These are phyloP conservation scores for Cerastis rubricosa DNA, from an alignment of 2,888 invertebrate species.

Conservation along the genomic window DNA sequence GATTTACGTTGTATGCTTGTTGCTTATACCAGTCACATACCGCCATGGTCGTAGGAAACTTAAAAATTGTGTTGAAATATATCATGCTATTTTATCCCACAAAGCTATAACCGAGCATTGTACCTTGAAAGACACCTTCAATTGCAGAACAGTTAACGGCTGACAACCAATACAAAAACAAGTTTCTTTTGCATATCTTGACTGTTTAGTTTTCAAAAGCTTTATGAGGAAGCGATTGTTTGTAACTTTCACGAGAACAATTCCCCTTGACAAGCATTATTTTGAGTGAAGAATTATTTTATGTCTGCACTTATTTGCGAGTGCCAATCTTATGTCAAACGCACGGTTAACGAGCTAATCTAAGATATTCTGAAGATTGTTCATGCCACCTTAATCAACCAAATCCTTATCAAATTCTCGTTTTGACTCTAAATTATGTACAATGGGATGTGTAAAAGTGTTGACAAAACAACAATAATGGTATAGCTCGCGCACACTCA, in stretches of 20 bases:
- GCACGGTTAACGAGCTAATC: not conserved
- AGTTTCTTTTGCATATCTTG: not conserved
- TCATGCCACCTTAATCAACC: not conserved
- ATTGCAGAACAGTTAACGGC: not conserved
- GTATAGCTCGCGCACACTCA: not conserved
- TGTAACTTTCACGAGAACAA: not conserved
- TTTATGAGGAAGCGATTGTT: not conserved
- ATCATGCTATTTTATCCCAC: not conserved
- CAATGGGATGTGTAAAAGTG: not conserved
- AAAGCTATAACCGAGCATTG: not conserved
- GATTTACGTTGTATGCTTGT: not conserved
- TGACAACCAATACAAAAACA: not conserved
- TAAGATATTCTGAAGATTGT: not conserved
- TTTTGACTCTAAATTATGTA: not conserved
- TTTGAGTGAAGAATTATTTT: not conserved
- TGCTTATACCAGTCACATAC: not conserved
- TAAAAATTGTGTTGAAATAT: not conserved
- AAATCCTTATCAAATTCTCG: not conserved
- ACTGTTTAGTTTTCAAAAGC: not conserved
- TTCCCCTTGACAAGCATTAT: not conserved
- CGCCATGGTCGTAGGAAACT: not conserved
- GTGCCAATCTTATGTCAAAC: not conserved
- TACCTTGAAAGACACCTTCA: not conserved
- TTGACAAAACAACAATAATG: not conserved
- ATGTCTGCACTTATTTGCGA: not conserved